phyloP scores from a whole-genome alignment of 2,888 invertebrate species.

The Acanthosepion esculentum region DNA sequence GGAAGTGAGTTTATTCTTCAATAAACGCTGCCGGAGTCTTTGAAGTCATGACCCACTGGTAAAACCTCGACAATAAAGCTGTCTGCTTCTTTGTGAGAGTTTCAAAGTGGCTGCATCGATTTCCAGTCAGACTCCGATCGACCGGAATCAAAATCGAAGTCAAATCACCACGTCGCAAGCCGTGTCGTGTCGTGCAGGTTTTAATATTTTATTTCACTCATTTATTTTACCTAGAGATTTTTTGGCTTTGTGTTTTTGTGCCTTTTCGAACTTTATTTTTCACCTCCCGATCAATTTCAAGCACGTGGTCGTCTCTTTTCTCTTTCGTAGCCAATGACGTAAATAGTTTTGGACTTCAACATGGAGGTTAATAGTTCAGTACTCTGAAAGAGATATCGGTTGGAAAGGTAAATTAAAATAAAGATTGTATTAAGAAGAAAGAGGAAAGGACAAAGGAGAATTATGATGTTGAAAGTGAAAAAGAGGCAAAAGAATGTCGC shows the following conservation, averaged over 20 bases:
- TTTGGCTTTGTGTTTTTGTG: not conserved
- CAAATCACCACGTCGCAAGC: not conserved
- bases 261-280: not conserved
- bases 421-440: not conserved
- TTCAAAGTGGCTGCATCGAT: not conserved
- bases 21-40: not conserved
- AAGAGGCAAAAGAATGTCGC: no score
- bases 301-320: not conserved
- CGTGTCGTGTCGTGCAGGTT: not conserved
- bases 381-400: not conserved
- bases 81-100: not conserved
- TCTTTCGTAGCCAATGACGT: not conserved
- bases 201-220: not conserved
- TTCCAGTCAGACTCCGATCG: not conserved
- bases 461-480: not conserved
- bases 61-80: conserved; percentile 33
- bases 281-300: not conserved
- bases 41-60: conserved; percentile 1
- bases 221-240: not conserved
- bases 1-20: not conserved
- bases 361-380: not conserved
- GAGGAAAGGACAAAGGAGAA: not conserved
- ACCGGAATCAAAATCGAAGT: not conserved
- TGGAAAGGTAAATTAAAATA: not conserved
- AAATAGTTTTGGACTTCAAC: not conserved